A percentile compares a stretch with the other conserved stretches of the same genome.
Evolutionary conservation across 2,888 invertebrate species (phyloP).

Genomic region (Drosophila rubida): DNA sequence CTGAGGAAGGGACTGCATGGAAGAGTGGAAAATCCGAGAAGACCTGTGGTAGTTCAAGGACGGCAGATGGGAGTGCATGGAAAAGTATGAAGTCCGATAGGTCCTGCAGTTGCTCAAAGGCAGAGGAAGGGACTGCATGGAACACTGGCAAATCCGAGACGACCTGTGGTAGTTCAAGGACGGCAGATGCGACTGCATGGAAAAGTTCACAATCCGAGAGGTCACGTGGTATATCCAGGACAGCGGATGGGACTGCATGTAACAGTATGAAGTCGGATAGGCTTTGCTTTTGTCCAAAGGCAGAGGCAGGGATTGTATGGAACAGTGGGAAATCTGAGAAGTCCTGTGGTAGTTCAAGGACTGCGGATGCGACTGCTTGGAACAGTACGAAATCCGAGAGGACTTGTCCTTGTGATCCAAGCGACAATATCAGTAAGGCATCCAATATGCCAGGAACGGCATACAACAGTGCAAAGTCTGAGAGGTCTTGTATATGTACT

Average conservation of each 20-base stretch:
- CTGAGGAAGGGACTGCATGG: neutral
- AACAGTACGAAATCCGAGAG: neutral
- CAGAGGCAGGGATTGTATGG: no score
- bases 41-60: neutral
- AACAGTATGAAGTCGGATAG: neutral
- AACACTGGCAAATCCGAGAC: neutral
- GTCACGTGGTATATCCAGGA: no score
- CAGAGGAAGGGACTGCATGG: neutral
- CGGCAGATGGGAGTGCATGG: neutral
- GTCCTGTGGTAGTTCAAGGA: no score
- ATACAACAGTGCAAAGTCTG: no score
- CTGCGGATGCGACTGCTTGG: neutral
- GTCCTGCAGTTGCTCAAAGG: no score
- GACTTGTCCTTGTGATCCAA: neutral
- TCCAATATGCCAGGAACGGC: no score
- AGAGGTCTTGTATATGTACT: no score
- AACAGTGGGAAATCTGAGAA: no score
- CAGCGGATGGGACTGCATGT: neutral
- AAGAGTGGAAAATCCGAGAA: neutral
- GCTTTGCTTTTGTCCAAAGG: neutral
- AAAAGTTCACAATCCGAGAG: neutral
- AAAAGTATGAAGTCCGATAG: neutral
- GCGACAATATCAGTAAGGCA: neutral
- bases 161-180: neutral
- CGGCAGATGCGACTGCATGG: neutral